phyloP scores from a whole-genome alignment of 2,113 vertebrate genomes.

The Oryctolagus cuniculus region mOryCun1.1 NC_091436.1:39157501-39158000 shows the following conservation, averaged over 20 bases:
- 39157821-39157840: neutral
- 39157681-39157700: neutral
- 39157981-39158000: neutral
- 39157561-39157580: neutral
- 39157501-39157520: neutral
- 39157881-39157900: neutral
- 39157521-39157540: neutral
- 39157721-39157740: neutral
- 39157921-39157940: slow-evolving; percentile 45
- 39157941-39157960: neutral
- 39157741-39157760: neutral
- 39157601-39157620: neutral
- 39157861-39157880: neutral
- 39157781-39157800: neutral
- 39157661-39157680: neutral
- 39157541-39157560: neutral
- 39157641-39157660: neutral
- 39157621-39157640: neutral
- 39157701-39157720: neutral
- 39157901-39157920: neutral
- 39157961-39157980: neutral
- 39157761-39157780: neutral
- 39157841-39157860: neutral
- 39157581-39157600: neutral
- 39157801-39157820: neutral